Conservation (phyloP, 2,888 invertebrate species). For the Gnatocerus cornutus region DNA sequence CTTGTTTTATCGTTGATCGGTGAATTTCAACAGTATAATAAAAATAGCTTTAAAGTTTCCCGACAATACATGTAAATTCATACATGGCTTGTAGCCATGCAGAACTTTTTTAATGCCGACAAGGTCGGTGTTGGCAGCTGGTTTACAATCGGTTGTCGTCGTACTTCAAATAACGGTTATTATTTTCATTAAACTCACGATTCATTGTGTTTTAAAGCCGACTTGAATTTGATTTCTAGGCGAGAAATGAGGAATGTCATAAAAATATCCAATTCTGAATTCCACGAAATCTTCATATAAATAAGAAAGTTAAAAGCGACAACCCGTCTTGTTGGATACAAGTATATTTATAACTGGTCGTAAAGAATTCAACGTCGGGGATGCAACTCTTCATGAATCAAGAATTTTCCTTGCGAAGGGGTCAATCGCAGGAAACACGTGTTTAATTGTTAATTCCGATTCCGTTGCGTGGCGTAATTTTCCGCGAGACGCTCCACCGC, state of each 20-base stretch:
- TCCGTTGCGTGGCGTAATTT: conserved; percentile 9
- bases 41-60: too few relatives aligned
- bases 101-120: not conserved
- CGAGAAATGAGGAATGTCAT: not conserved
- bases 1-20: too few relatives aligned
- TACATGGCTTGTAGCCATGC: not conserved
- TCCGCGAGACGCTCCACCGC: conserved; percentile 8
- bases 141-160: not conserved
- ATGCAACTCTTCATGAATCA: too few relatives aligned
- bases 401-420: not conserved
- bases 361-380: too few relatives aligned
- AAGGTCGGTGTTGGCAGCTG: conserved; percentile 1
- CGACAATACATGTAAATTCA: not conserved
- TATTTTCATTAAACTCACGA: conserved; percentile 1
- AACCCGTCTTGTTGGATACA: not conserved
- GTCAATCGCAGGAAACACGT: conserved; percentile 2
- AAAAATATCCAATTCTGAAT: conserved; percentile 8
- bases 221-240: not conserved
- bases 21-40: too few relatives aligned
- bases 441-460: not conserved
- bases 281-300: conserved; percentile 4
- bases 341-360: not conserved
- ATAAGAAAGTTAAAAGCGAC: too few relatives aligned
- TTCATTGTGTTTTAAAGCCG: not conserved
- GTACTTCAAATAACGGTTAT: conserved; percentile 2